Evolutionary conservation across 2,797 vertebrate genomes (phyloP), one percentile per base, ranked within the genome.

Genomic region (Chelidonichthys spinosus): DNA sequence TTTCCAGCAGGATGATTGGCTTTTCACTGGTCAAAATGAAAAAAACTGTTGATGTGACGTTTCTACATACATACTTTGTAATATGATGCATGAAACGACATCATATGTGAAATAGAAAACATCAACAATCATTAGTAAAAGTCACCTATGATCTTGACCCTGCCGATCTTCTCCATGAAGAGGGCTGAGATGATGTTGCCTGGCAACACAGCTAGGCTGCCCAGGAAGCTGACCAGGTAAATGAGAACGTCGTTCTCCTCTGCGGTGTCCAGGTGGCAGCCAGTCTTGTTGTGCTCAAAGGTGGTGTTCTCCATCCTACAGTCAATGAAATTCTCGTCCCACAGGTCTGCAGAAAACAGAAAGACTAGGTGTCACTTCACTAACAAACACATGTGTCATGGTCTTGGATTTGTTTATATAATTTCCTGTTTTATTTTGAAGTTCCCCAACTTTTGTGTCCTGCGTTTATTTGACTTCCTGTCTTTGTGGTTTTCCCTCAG

Each of bases 201-300:
- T 0, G 98, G 98, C 78, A 99, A 85, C 81, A 99, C 97, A 0
- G 98, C 97, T 79, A 99, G 92, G 70, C 96, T 98, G 61, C 98
- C 97, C 62, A 99, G 90, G 87, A 99, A 99, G 93, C 97, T 98
- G 92, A 99, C 98, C 32, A 99, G 87, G 94, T 99, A 99, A 76
- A 98, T 95, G 25, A 99, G 93, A 40, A 97, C 96, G 58, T 98
- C 98, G 0, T 98, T 99, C 63, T 99, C 96, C 71, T 96, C 94
- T 39, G 92, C 89, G 0, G 94, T 93, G 90, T 98, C 96, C 76
- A 98, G 81, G 74, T 98, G 96, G 78, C 98, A 99, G 81, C 97
- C 96, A 17, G 93, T 92, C 86, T 96, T 98, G 79, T 94, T 93
- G 33, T 94, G 86, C 72, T 90, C 69, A 64, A 97, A 97, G 0